Evolutionary conservation across 2,797 vertebrate genomes (phyloP).

Genomic region (Natrix natrix): DNA sequence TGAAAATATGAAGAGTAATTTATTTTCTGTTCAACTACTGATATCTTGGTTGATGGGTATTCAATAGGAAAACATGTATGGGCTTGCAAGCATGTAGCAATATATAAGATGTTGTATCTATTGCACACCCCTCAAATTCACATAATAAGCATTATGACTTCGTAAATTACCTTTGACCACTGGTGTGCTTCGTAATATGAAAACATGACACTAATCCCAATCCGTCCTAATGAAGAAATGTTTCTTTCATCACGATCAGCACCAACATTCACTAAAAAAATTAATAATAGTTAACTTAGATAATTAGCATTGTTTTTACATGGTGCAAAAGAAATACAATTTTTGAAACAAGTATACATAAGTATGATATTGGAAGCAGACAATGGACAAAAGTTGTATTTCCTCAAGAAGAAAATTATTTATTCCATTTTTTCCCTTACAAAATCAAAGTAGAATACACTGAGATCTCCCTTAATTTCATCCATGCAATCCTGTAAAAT

Average conservation of each 20-base stretch:
- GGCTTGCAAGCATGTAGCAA: not conserved
- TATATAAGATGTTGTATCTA: not conserved
- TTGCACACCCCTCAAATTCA: not conserved
- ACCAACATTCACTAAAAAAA: slow-evolving; percentile 70
- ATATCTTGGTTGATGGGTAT: not conserved
- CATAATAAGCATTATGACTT: slow-evolving; percentile 10
- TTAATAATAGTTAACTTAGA: not conserved
- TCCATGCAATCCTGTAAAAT: not conserved
- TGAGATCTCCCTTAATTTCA: not conserved
- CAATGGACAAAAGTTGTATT: not conserved
- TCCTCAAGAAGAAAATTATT: not conserved
- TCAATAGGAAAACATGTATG: not conserved
- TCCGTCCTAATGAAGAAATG: slow-evolving; percentile 81
- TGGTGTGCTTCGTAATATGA: slow-evolving; percentile 83
- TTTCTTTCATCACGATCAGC: slow-evolving; percentile 64
- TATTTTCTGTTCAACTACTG: not conserved
- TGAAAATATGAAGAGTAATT: not conserved
- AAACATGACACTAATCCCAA: slow-evolving; percentile 86
- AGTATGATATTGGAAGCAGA: not conserved
- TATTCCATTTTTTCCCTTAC: not conserved
- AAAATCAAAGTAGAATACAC: not conserved
- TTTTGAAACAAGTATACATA: not conserved
- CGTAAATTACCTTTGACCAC: slow-evolving; percentile 85
- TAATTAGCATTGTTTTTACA: not conserved
- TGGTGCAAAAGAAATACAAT: not conserved